Evolutionary conservation across 2,888 invertebrate genomes (phyloP).

Genomic region (Lasioglossum leucozonium): DNA sequence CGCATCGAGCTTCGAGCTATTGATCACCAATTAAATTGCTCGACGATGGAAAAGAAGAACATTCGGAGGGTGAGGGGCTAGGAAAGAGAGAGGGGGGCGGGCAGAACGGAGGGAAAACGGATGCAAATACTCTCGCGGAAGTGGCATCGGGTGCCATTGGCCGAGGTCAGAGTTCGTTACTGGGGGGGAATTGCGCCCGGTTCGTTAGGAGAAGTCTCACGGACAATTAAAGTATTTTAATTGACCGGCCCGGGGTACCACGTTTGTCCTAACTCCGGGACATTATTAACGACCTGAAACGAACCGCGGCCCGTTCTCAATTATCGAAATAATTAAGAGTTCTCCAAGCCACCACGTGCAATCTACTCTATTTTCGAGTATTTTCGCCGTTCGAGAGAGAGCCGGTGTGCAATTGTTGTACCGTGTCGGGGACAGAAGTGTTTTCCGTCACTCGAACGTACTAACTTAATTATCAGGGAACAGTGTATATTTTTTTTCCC

Average conservation of each 20-base stretch:
- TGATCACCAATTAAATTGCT: conserved; percentile 47
- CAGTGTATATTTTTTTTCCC: neutral
- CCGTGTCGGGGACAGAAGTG: neutral
- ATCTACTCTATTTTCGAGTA: conserved; percentile 21
- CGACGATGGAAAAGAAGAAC: conserved; percentile 18
- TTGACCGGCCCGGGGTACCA: conserved; percentile 40
- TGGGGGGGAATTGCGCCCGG: conserved; percentile 56
- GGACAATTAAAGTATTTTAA: conserved; percentile 66
- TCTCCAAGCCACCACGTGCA: neutral
- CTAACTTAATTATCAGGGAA: conserved; percentile 3
- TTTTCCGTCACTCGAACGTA: neutral
- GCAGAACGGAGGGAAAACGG: neutral
- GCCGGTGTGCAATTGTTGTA: neutral
- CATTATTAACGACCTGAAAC: conserved; percentile 50
- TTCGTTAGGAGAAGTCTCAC: conserved; percentile 57
- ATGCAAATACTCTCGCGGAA: conserved; percentile 44
- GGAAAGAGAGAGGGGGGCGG: neutral
- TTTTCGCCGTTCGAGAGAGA: neutral
- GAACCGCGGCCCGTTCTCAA: conserved; percentile 32
- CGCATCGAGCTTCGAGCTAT: conserved; percentile 9
- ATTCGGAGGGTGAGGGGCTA: neutral
- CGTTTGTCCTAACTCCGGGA: conserved; percentile 49
- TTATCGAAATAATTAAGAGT: conserved; percentile 59
- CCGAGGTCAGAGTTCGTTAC: conserved; percentile 62
- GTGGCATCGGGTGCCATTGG: conserved; percentile 13